Conservation (phyloP, 2,888 invertebrate species). For the Lasiommata megera region DNA sequence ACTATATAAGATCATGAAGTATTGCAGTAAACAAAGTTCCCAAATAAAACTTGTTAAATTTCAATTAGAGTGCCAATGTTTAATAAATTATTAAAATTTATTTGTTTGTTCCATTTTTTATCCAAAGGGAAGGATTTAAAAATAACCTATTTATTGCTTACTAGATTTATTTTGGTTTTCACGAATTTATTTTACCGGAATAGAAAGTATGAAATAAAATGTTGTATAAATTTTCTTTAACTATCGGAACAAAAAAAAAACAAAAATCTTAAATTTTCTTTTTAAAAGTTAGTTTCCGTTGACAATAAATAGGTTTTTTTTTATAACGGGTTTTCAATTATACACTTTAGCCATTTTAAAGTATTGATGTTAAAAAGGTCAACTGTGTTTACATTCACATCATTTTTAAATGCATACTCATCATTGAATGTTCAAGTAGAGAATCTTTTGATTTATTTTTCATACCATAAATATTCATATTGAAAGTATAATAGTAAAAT, state of each 20-base stretch:
- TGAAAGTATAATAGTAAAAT: not conserved
- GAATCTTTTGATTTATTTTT: not conserved
- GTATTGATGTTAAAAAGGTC: not conserved
- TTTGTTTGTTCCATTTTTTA: not conserved
- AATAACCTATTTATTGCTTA: not conserved
- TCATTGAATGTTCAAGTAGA: conserved; percentile 19
- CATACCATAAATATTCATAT: conserved; percentile 9
- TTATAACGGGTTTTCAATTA: not conserved
- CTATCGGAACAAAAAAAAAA: too few species aligned
- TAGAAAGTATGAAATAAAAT: too few species aligned
- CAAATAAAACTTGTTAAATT: too few species aligned
- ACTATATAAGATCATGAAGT: too few species aligned
- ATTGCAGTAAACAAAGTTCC: too few species aligned
- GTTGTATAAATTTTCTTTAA: too few species aligned
- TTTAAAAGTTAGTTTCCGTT: not conserved
- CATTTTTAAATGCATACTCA: conserved; percentile 2
- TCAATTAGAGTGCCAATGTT: conserved; percentile 4
- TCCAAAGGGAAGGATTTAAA: not conserved
- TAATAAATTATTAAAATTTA: not conserved
- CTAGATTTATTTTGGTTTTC: not conserved
- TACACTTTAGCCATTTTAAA: not conserved
- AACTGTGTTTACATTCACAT: not conserved
- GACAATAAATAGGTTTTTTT: not conserved
- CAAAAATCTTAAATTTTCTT: not conserved
- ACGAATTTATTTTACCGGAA: not conserved